Base-by-base conservation (phyloP, 2,888 invertebrate genomes). In the Prosapia bicincta region DNA sequence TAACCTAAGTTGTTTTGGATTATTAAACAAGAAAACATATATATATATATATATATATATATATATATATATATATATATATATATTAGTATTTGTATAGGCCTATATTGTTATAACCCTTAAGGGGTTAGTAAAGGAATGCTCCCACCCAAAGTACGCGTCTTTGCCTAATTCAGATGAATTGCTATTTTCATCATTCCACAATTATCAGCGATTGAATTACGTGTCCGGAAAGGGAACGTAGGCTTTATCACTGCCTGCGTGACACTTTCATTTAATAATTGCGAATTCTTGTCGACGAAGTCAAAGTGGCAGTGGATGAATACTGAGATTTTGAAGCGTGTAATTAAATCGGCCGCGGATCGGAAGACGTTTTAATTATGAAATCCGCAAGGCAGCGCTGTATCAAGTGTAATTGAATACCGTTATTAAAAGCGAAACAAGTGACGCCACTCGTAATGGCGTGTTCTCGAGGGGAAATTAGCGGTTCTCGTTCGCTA, bases 251-350 rank as follows among this genome's bases (percentile, higher is more conserved):
- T 20, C 9, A 54, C 54, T 20, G 54, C 20, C 54, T n/a, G 20
- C 54, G n/a, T 54, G 20, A 54, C 54, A 54, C 54, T n/a, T 54
- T 54, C 54, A 54, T 20, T 54, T 54, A 20, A 20, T 54, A 54
- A 54, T 54, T 54, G 54, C 54, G 54, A 54, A 54, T 54, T 54
- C 54, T 54, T 54, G 54, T 54, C 54, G 54, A 54, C 54, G 54
- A 54, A 54, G 54, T 54, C 54, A 54, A 54, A 54, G 54, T 54
- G 20, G 54, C 54, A 54, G 54, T 54, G 20, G 54, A 6, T n/a
- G 13, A 54, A 54, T 20, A 38, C 1, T 15, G n/a, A 54, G 3
- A 54, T 54, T 54, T 54, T 20, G 54, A 20, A 54, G 54, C 54
- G 54, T 54, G 54, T 54, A 54, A 54, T 54, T 20, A 54, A 54